phyloP scores from a whole-genome alignment of 2,797 vertebrate species.

The Pitangus sulphuratus region DNA sequence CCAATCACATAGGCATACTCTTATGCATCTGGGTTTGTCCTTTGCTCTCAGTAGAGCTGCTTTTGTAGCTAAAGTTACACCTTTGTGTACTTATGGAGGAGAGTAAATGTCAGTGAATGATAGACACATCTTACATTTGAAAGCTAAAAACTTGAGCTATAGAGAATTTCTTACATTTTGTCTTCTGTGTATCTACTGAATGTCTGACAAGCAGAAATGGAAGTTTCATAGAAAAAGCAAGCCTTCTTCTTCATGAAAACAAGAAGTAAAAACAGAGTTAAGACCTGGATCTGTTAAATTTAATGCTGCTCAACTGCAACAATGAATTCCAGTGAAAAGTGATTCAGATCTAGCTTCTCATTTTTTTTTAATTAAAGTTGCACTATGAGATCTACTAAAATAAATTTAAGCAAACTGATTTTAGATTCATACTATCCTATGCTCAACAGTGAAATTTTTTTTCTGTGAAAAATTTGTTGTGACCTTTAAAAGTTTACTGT shows the following conservation, averaged over 20 bases:
- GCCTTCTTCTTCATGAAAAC: background rate
- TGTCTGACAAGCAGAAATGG: background rate
- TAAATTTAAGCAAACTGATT: background rate
- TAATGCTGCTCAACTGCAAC: background rate
- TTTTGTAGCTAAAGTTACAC: background rate
- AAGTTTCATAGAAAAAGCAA: background rate
- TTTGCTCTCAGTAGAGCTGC: background rate
- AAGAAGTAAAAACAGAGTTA: background rate
- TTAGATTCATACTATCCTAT: background rate
- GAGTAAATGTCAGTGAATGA: background rate
- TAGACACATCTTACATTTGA: background rate
- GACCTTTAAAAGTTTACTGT: background rate
- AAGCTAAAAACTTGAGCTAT: background rate
- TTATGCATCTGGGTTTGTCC: background rate
- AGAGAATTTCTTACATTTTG: background rate
- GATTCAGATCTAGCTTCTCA: background rate
- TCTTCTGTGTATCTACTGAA: background rate
- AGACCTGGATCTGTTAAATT: background rate
- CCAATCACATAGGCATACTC: background rate
- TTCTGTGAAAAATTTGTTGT: background rate
- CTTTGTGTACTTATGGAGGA: background rate
- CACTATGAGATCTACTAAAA: background rate
- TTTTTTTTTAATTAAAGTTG: background rate
- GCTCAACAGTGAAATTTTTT: background rate
- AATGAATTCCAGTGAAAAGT: background rate